Base-by-base conservation (phyloP, 2,888 invertebrate genomes). In the Hirtodrosophila trivittata region DNA sequence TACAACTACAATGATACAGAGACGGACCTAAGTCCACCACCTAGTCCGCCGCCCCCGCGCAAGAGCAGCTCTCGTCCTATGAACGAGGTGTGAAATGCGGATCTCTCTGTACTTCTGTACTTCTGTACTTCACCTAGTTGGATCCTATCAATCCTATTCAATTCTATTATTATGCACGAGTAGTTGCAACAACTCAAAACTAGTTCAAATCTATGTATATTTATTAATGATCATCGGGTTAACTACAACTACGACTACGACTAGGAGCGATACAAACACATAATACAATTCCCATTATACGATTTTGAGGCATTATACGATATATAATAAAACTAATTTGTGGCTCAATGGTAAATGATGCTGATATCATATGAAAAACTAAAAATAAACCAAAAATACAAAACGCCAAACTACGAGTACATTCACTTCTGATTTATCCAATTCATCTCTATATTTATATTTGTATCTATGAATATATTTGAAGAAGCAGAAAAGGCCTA, bases 1-100 rank as follows among this genome's bases (percentile, higher is more conserved):
- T 90, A 89, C 62, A 91, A 93, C 64, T 94, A 93, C 88, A 92
- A 93, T 65, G 93, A 93, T 78, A 93, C 93, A n/a, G 94, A 94
- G 87, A 93, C 94, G 9, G 94, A 94, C 84, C 93, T 93, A 78
- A 93, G 93, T 90, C 94, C 94, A 1, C 93, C 93, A 74, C 93
- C 93, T 41, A 94, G 94, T 9, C 90, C 94, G 0, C 92, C 46
- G 12, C 82, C 71, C 10, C 56, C 89, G 90, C 56, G 90, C 91
- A 32, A 91, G 92, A 33, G 88, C 90, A 46, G 91, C 52, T 58
- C 75, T 42, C 65, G 77, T 33, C 67, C 86, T 10, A 47, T 67
- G 28, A 83, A 54, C 49, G 82, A 85, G 54, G 82, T 85, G 26
- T 80, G 30, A 66, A 38, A 30, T 41, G 55, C 42, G 56, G 51